Base-by-base conservation (phyloP, 2,797 vertebrate species). In the Anisognathus igniventris region DNA sequence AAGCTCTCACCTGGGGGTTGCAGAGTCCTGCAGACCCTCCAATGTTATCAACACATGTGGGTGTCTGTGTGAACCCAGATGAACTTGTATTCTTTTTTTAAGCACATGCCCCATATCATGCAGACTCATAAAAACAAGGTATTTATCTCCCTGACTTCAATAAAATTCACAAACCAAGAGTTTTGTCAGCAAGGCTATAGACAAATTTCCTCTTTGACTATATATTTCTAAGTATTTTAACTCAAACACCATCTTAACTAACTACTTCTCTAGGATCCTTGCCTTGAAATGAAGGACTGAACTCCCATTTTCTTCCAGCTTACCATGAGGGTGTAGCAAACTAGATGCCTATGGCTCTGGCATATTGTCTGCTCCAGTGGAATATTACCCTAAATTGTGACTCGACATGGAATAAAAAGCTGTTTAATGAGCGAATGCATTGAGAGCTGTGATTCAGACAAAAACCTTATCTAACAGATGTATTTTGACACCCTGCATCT, bases 41-140 rank as follows among this genome's bases (percentile, higher is more conserved):
- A 53, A 3, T 10, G 10, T 2, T 35, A 53, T 35, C 47, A 80
- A 25, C 7, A 40, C 0, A 0, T 6, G 39, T 27, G 54, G 61
- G 35, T 64, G 35, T 42, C 68, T 39, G 7, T 68, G 60, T 21
- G 31, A 88, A 68, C 39, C 21, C 47, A 56, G 48, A 65, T 21
- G 17, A 53, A 40, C 65, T 65, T 3, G 10, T 14, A 28, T 30
- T 79, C 60, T 74, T 64, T 30, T 87, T 82, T 82, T 42, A 58
- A 85, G 31, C 18, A 45, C 5, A 28, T 13, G 13, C 0, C 21
- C 25, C 8, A 2, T 33, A 45, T 22, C 35, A 62, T 4, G 13
- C n/a, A 62, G 27, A 16, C 39, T 62, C 30, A 28, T 35, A 40
- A 82, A 85, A 79, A 4, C 40, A 82, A 79, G 4, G 5, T 39